phyloP scores from a whole-genome alignment of 2,797 vertebrate species.

The Silurus aristotelis region DNA sequence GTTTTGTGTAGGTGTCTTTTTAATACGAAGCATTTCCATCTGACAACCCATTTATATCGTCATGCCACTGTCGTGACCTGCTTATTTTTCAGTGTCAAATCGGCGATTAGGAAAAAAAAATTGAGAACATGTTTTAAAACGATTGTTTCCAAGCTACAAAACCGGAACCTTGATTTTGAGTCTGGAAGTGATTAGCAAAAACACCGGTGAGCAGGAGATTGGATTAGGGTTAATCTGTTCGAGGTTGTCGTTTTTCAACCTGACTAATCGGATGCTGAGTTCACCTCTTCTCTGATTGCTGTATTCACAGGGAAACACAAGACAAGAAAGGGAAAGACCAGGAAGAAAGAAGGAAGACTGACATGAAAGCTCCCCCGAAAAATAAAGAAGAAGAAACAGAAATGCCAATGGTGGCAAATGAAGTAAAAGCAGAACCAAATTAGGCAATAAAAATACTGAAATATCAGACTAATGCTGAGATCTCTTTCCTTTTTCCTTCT shows the following conservation, averaged over 20 bases:
- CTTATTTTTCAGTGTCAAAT: slow-evolving; percentile 29
- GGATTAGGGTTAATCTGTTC: slow-evolving; percentile 42
- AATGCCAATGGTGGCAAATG: slow-evolving; percentile 28
- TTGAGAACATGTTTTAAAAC: slow-evolving; percentile 2
- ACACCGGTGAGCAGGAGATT: slow-evolving; percentile 35
- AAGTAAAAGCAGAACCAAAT: slow-evolving; percentile 37
- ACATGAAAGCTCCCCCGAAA: not conserved
- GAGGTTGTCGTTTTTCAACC: slow-evolving; percentile 26
- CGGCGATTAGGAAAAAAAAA: not conserved
- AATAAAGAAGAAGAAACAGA: not conserved
- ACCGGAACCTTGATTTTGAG: slow-evolving; percentile 2
- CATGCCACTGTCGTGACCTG: slow-evolving; percentile 10
- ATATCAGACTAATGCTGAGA: slow-evolving; percentile 32
- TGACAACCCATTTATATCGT: slow-evolving; percentile 30
- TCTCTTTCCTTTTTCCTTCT: slow-evolving; percentile 40
- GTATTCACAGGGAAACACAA: slow-evolving; percentile 1
- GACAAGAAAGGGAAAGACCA: not conserved
- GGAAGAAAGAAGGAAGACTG: not conserved
- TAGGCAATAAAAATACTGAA: slow-evolving; percentile 29
- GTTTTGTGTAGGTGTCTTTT: slow-evolving; percentile 28
- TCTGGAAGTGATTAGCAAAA: slow-evolving; percentile 31
- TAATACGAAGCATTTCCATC: slow-evolving; percentile 31
- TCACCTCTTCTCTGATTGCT: slow-evolving; percentile 22
- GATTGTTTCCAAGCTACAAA: slow-evolving; percentile 6
- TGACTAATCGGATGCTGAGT: slow-evolving; percentile 21